phyloP scores from a whole-genome alignment of 2,888 invertebrate species.

The Uloborus plumipes region DNA sequence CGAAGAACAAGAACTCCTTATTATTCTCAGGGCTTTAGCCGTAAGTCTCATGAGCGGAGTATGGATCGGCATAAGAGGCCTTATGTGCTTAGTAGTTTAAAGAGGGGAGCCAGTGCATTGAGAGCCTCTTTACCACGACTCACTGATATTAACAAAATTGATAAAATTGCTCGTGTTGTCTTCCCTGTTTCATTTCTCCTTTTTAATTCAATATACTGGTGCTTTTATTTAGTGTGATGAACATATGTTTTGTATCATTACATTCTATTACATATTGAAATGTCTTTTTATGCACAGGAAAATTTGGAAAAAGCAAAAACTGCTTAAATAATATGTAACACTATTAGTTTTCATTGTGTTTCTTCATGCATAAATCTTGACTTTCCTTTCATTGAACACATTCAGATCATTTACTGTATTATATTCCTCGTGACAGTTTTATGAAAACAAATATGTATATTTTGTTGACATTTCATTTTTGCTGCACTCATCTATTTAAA shows the following conservation, averaged over 20 bases:
- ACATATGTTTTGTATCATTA: background rate
- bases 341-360: too few relatives aligned
- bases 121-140: slow-evolving; percentile 88
- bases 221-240: slow-evolving; percentile 78
- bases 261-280: background rate
- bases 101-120: slow-evolving; percentile 85
- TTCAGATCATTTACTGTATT: too few relatives aligned
- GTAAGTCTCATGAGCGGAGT: slow-evolving; percentile 32
- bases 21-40: slow-evolving; percentile 45
- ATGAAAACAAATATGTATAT: too few relatives aligned
- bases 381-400: too few relatives aligned
- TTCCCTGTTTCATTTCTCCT: slow-evolving; percentile 96
- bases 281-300: too few relatives aligned
- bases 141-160: slow-evolving; percentile 96
- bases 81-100: slow-evolving; percentile 81
- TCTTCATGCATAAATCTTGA: too few relatives aligned
- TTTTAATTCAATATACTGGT: slow-evolving; percentile 96
- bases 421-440: too few relatives aligned
- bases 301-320: too few relatives aligned
- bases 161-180: slow-evolving; percentile 94
- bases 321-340: too few relatives aligned
- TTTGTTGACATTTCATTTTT: too few relatives aligned
- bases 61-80: slow-evolving; percentile 66
- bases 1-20: slow-evolving; percentile 72
- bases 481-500: too few relatives aligned